Conservation (phyloP, 2,113 vertebrate genomes). For the Chionis minor region DNA sequence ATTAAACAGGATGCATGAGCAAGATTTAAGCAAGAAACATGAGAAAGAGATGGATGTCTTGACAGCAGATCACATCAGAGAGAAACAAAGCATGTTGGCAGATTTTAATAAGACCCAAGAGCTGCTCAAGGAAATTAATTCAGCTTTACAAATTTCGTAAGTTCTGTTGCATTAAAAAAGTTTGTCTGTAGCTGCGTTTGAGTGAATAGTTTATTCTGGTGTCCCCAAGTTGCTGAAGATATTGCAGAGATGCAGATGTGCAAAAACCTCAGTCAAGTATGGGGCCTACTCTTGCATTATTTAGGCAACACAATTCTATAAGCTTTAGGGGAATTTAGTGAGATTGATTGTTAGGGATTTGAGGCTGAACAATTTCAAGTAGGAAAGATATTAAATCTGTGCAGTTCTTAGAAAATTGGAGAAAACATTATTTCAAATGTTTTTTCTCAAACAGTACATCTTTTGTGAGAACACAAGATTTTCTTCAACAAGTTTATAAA, state of each 20-base stretch:
- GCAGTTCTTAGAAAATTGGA: neutral
- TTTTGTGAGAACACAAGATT: neutral
- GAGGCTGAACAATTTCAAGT: neutral
- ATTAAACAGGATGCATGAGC: constrained; percentile 91
- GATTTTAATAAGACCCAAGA: constrained; percentile 99
- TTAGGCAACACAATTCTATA: neutral
- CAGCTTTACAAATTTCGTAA: constrained; percentile 96
- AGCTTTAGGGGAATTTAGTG: neutral
- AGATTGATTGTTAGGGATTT: neutral
- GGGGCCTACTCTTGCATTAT: neutral
- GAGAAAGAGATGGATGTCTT: constrained; percentile 90
- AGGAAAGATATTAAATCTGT: neutral
- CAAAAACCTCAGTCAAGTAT: neutral
- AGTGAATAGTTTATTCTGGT: constrained; percentile 34
- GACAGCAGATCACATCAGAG: constrained; percentile 88
- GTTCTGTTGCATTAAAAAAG: constrained; percentile 73
- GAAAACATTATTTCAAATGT: neutral
- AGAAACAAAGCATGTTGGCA: constrained; percentile 95
- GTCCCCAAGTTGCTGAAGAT: neutral
- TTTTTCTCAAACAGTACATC: neutral
- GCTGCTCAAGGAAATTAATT: constrained; percentile 98
- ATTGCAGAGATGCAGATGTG: neutral
- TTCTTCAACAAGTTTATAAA: neutral
- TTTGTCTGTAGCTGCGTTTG: constrained; percentile 37
- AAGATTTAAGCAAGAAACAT: constrained; percentile 95